Evolutionary conservation across 2,113 vertebrate genomes (phyloP), one percentile per base, ranked within the genome.

Genomic region (Chrysochloris asiatica): DNA sequence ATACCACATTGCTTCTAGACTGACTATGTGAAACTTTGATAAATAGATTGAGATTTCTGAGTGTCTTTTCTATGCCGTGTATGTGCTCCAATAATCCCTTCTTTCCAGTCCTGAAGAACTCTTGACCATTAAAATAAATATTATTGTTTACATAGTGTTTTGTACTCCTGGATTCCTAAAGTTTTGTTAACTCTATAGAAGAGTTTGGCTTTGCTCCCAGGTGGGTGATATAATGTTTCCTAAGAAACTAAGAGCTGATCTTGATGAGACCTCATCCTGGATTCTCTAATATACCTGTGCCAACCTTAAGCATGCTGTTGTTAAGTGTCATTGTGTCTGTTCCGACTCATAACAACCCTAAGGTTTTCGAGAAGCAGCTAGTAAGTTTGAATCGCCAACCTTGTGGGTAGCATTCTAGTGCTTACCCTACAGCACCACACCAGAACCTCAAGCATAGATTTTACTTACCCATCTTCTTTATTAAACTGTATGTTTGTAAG

Each of bases 221-320:
- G 24, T 93, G 24, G 45, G 12, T 63, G 21, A 12, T 48, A 21
- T 59, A 36, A 93, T 33, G 24, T 91, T 92, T 91, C 54, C 78
- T 81, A 72, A 87, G 67, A 96, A n/a, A n/a, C n/a, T 84, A 47
- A 92, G 61, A 93, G 50, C 67, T 87, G 54, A 78, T 91, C 65
- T 50, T 94, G 67, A 89, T 77, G 72, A 65, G 47, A n/a, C 52
- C 24, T 56, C 71, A 79, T 89, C 76, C 38, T 61, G 28, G 52
- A 50, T 21, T 89, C 26, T 21, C 19, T 5, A 59, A 48, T 54
- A 67, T 17, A 79, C 12, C 4, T 45, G 9, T 81, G 61, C 77
- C 85, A 36, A 47, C 30, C 48, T 79, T 26, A 43, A 43, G 11
- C 22, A 30, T 41, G 72, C 45, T 38, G 83, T 93, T n/a, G n/a